These are phyloP conservation scores for Serranus cabrilla DNA, from an alignment of 2,797 vertebrate genomes.

Conservation along the genomic window DNA sequence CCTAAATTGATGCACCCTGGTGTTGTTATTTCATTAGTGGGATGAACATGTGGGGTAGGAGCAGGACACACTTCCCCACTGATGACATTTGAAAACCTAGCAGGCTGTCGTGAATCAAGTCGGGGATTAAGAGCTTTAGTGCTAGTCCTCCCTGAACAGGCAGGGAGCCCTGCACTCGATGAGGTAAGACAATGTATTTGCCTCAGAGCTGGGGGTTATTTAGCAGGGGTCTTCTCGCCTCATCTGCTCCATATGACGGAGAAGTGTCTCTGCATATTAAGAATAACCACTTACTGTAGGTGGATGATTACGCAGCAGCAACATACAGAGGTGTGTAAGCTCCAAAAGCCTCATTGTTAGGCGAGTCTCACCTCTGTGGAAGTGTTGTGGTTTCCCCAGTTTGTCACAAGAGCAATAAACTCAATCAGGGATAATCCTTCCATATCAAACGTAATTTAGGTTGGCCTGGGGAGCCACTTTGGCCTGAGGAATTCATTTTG, in stretches of 20 bases:
- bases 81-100: constrained; percentile 80
- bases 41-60: constrained; percentile 47
- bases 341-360: constrained; percentile 29
- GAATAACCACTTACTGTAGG: constrained; percentile 38
- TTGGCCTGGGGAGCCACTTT: constrained; percentile 54
- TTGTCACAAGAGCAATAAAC: constrained; percentile 66
- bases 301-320: constrained; percentile 38
- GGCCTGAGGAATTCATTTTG: constrained; percentile 76
- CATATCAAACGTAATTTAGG: constrained; percentile 67
- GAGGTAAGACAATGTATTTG: constrained; percentile 70
- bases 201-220: constrained; percentile 57
- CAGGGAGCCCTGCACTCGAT: constrained; percentile 58
- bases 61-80: constrained; percentile 62
- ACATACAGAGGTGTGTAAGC: constrained; percentile 14
- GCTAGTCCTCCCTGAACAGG: constrained; percentile 69
- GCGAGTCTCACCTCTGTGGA: constrained; percentile 29
- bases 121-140: constrained; percentile 81
- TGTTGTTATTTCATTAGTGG: constrained; percentile 52
- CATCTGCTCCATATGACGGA: constrained; percentile 30
- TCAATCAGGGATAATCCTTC: constrained; percentile 72
- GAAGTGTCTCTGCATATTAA: constrained; percentile 46
- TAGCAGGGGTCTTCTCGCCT: constrained; percentile 61
- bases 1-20: constrained; percentile 25
- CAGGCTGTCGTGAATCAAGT: constrained; percentile 78
- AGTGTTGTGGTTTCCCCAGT: constrained; percentile 39